Evolutionary conservation across 2,113 vertebrate species (phyloP).

Genomic region (Tauraco erythrolophus): DNA sequence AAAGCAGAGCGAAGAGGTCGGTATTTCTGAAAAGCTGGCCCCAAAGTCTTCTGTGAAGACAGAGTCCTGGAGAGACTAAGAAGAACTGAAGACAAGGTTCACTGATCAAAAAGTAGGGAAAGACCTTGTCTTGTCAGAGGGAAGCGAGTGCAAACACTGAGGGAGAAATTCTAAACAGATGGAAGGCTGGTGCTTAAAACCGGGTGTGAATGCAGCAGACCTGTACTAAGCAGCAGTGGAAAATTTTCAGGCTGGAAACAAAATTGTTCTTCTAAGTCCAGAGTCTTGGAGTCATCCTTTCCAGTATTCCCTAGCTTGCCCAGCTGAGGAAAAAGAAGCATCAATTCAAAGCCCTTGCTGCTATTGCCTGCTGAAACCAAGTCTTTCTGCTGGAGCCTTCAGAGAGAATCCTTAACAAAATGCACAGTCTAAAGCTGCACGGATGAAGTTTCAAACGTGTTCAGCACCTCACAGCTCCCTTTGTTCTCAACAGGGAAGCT

Average conservation of each 20-base stretch:
- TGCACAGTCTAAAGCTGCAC: not conserved
- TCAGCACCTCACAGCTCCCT: not conserved
- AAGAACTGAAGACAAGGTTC: not conserved
- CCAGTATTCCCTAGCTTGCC: not conserved
- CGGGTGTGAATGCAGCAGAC: not conserved
- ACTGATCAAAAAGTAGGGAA: not conserved
- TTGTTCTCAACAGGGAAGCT: not conserved
- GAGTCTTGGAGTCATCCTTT: not conserved
- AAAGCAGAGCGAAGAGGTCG: not conserved
- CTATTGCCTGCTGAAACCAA: not conserved
- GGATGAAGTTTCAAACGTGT: not conserved
- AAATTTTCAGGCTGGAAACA: not conserved
- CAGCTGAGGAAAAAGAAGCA: not conserved
- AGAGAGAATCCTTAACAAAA: constrained; percentile 28
- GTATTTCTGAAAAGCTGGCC: not conserved
- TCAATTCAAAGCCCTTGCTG: not conserved
- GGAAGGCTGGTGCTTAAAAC: not conserved
- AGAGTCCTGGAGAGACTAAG: not conserved
- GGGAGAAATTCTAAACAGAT: not conserved
- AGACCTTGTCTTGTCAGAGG: not conserved
- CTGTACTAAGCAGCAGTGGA: not conserved
- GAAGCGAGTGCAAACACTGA: not conserved
- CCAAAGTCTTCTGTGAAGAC: not conserved
- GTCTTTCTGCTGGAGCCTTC: not conserved
- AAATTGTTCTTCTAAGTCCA: not conserved